Evolutionary conservation across 2,113 vertebrate species (phyloP).

Genomic region (Alectura lathami): DNA sequence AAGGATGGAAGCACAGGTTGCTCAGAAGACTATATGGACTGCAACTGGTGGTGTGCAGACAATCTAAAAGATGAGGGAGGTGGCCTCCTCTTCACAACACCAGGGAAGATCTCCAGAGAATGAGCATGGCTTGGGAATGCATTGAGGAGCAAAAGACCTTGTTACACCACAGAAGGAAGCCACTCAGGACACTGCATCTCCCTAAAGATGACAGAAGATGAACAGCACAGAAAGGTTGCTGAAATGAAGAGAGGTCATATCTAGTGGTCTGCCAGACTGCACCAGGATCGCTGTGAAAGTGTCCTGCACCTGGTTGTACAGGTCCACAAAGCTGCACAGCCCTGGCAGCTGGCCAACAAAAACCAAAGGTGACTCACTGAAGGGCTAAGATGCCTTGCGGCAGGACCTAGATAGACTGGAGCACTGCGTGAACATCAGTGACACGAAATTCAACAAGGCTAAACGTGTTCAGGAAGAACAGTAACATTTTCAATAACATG

Average conservation of each 20-base stretch:
- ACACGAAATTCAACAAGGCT: background rate
- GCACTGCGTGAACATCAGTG: background rate
- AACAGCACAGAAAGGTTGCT: background rate
- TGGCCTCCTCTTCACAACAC: background rate
- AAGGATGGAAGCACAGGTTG: background rate
- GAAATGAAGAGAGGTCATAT: background rate
- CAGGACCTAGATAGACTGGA: background rate
- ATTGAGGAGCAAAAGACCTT: background rate
- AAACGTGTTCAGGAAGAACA: background rate
- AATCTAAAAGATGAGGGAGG: background rate
- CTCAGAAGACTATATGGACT: background rate
- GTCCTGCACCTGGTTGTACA: background rate
- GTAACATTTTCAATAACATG: background rate
- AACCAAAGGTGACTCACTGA: background rate
- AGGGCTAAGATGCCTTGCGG: background rate
- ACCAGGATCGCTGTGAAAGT: background rate
- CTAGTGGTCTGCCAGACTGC: background rate
- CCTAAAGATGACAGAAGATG: background rate
- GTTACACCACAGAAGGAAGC: background rate
- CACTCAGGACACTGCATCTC: background rate
- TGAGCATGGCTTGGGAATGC: background rate
- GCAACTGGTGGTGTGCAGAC: background rate
- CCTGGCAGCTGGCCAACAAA: background rate
- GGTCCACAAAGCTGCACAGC: background rate
- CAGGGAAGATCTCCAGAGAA: background rate